phyloP scores from a whole-genome alignment of 2,888 invertebrate species.

The Stomorhina lunata region DNA sequence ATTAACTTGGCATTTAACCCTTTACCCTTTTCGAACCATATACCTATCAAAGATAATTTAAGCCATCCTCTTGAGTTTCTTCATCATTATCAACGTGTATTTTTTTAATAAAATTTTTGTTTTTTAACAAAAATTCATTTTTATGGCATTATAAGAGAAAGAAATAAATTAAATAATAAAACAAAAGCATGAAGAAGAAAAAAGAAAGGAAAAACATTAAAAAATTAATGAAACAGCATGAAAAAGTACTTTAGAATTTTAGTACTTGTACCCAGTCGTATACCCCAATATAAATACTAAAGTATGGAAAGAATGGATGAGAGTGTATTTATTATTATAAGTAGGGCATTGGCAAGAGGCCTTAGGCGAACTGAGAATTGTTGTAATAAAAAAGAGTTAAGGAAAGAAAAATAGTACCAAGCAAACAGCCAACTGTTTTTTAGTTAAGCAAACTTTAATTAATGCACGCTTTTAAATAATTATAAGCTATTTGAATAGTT shows the following conservation, averaged over 20 bases:
- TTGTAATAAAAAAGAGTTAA: constrained; percentile 51
- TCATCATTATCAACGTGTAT: constrained; percentile 31
- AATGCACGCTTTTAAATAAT: constrained; percentile 77
- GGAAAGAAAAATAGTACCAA: constrained; percentile 41
- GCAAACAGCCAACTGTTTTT: constrained; percentile 51
- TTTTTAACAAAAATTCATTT: constrained; percentile 47
- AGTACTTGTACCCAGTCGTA: constrained; percentile 34
- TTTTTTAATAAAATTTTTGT: constrained; percentile 8
- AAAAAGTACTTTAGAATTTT: constrained; percentile 62
- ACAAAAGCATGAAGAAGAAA: neutral
- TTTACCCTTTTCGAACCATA: constrained; percentile 33
- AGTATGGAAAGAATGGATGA: neutral
- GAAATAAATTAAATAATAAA: neutral
- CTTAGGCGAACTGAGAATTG: constrained; percentile 47
- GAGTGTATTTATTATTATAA: constrained; percentile 51
- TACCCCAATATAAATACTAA: neutral
- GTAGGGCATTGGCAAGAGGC: constrained; percentile 51
- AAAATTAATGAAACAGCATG: constrained; percentile 68
- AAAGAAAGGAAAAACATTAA: constrained; percentile 21
- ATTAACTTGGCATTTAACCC: constrained; percentile 57
- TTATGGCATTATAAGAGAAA: constrained; percentile 45
- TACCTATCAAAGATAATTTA: constrained; percentile 19
- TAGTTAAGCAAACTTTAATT: constrained; percentile 71
- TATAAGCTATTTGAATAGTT: constrained; percentile 77
- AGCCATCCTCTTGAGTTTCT: constrained; percentile 16